Evolutionary conservation across 2,797 vertebrate genomes (phyloP).

Genomic region (Coregonus sp.): DNA sequence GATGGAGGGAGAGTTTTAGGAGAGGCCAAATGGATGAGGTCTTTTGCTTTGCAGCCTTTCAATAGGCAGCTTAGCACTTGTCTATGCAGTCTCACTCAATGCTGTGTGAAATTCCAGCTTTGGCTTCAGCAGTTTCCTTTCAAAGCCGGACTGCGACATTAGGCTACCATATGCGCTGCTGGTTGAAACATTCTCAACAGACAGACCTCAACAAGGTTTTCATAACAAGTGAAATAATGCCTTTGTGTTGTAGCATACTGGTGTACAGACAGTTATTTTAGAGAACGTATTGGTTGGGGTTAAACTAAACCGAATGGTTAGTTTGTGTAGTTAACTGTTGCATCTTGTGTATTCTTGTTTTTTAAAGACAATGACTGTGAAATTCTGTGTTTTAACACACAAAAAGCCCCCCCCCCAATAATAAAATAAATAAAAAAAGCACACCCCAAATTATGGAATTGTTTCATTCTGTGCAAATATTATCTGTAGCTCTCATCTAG

Average conservation of each 20-base stretch:
- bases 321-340: background rate
- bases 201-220: background rate
- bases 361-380: conserved; percentile 35
- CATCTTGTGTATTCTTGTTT: no score
- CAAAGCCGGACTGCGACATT: conserved; percentile 67
- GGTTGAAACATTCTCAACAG: conserved; percentile 51
- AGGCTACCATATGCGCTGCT: conserved; percentile 62
- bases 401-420: conserved; percentile 10
- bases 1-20: conserved; percentile 64
- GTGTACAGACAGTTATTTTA: background rate
- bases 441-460: conserved; percentile 25
- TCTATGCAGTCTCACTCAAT: conserved; percentile 84
- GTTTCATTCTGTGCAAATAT: conserved; percentile 52
- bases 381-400: conserved; percentile 45
- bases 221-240: background rate
- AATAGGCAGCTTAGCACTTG: conserved; percentile 90
- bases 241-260: background rate
- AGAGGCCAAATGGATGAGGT: conserved; percentile 88
- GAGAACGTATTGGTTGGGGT: background rate
- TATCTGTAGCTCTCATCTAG: conserved; percentile 55
- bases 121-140: conserved; percentile 48
- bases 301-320: background rate
- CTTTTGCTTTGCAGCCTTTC: conserved; percentile 74
- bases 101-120: conserved; percentile 78
- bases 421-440: conserved; percentile 17